These are phyloP conservation scores for Cathartes aura DNA, from an alignment of 2,113 vertebrate genomes.

Conservation along the genomic window DNA sequence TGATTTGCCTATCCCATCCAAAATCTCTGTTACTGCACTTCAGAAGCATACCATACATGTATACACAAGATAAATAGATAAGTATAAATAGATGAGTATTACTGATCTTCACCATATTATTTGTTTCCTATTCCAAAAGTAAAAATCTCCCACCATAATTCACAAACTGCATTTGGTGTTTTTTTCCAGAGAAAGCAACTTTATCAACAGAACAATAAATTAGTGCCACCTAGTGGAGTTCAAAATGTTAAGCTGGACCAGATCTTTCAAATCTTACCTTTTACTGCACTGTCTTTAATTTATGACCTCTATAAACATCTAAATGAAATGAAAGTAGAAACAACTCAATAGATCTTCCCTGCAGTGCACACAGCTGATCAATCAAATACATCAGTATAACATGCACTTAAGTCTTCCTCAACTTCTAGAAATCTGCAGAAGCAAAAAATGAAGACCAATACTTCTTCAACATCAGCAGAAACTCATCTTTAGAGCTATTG, in stretches of 20 bases:
- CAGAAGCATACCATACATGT: neutral
- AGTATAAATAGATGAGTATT: neutral
- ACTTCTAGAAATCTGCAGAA: neutral
- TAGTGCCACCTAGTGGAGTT: constrained; percentile 52
- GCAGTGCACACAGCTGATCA: neutral
- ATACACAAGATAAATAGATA: neutral
- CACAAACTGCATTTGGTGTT: neutral
- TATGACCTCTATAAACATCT: neutral
- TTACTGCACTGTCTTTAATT: neutral
- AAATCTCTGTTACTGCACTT: neutral
- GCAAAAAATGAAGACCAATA: neutral
- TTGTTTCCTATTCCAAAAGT: neutral
- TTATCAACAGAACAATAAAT: constrained; percentile 37
- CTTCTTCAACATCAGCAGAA: neutral
- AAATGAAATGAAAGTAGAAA: neutral
- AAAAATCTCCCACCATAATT: neutral
- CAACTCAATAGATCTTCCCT: neutral
- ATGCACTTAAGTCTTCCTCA: neutral
- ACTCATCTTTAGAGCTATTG: neutral
- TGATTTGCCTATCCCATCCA: neutral
- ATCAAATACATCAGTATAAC: neutral
- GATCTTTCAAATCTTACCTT: neutral
- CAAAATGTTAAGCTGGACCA: constrained; percentile 8
- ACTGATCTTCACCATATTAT: neutral
- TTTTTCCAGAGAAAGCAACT: neutral